These are phyloP conservation scores for Calameuta idolon DNA, from an alignment of 2,888 invertebrate genomes.

Conservation along the genomic window DNA sequence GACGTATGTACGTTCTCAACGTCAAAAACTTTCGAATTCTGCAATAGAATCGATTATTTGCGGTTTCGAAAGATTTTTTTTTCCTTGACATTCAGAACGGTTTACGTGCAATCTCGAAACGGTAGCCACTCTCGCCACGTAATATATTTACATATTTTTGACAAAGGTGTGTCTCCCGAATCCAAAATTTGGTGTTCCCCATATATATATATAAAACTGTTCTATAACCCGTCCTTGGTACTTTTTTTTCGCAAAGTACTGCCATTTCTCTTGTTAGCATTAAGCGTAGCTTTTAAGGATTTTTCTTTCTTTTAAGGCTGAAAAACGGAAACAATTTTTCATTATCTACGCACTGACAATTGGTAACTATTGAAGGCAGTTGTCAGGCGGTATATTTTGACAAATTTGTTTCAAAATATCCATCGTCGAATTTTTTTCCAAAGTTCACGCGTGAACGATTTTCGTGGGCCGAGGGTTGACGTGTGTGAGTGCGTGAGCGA, in stretches of 20 bases:
- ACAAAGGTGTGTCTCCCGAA: too few species aligned
- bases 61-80: constrained; percentile 9
- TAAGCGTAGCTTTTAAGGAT: too few species aligned
- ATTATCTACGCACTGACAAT: constrained; percentile 46
- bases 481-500: not conserved
- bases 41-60: too few species aligned
- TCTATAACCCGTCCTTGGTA: too few species aligned
- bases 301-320: too few species aligned
- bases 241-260: too few species aligned
- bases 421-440: not conserved
- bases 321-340: constrained; percentile 46
- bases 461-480: not conserved
- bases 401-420: constrained; percentile 31
- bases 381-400: constrained; percentile 48
- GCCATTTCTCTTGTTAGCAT: too few species aligned
- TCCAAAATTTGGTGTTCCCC: too few species aligned
- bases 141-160: not conserved
- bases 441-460: not conserved
- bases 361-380: constrained; percentile 29
- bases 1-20: too few species aligned
- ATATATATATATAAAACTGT: too few species aligned
- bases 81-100: constrained; percentile 7
- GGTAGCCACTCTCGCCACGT: not conserved
- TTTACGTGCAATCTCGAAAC: constrained; percentile 15
- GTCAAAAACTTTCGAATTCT: too few species aligned